Conservation (phyloP, 1,140 invertebrate genomes). For the Drosophila persimilis region DNA sequence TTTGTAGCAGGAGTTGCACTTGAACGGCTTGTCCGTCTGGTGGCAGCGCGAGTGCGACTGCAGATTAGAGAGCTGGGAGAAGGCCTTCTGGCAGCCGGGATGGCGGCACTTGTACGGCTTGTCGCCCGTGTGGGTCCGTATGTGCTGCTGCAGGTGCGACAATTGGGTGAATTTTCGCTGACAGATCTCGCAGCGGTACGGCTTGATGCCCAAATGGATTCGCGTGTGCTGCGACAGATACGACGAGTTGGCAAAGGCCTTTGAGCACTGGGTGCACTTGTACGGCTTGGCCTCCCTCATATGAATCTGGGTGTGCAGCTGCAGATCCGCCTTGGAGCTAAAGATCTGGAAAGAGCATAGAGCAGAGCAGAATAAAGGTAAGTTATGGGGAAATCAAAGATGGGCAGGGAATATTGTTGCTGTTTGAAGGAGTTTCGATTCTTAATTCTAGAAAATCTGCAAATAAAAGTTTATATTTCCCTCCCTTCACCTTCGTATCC, state of each 20-base stretch:
- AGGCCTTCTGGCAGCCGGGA: slow-evolving; percentile 98
- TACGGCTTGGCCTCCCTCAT: slow-evolving; percentile 99
- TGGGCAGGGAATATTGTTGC: slow-evolving; percentile 4
- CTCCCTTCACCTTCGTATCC: slow-evolving; percentile 72
- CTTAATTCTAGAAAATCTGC: neutral
- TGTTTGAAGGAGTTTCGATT: neutral
- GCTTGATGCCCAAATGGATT: slow-evolving; percentile 99
- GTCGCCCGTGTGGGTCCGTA: slow-evolving; percentile 98
- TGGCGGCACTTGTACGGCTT: slow-evolving; percentile 99
- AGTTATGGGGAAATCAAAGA: no score
- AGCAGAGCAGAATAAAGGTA: neutral
- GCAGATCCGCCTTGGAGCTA: slow-evolving; percentile 97
- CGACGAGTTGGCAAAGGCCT: slow-evolving; percentile 99
- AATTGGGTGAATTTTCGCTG: slow-evolving; percentile 99
- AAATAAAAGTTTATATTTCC: neutral
- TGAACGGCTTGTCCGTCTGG: slow-evolving; percentile 95
- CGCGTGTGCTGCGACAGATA: slow-evolving; percentile 99
- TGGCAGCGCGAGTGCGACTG: slow-evolving; percentile 98
- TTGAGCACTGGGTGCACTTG: slow-evolving; percentile 99
- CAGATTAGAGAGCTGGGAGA: slow-evolving; percentile 98
- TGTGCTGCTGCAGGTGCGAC: slow-evolving; percentile 99
- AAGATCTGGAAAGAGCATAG: slow-evolving; percentile 92
- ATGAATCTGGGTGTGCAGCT: slow-evolving; percentile 98
- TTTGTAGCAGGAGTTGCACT: slow-evolving; percentile 99
- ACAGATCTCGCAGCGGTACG: slow-evolving; percentile 98